Percentiles rank a stretch among this genome's conserved stretches.
phyloP scores from a whole-genome alignment of 1,140 invertebrate genomes.

The Wasmannia auropunctata region DNA sequence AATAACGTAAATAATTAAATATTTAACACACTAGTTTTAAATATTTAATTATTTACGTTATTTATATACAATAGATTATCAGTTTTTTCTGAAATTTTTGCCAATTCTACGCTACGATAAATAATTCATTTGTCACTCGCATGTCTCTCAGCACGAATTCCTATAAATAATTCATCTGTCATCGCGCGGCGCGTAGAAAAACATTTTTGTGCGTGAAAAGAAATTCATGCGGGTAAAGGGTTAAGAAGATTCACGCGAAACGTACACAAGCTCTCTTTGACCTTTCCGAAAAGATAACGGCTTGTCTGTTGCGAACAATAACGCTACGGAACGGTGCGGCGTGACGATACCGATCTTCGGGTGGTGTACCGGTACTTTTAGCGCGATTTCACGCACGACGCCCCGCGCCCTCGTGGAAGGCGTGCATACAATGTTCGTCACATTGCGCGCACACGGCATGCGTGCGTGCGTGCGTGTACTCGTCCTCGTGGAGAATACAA shows the following conservation, averaged over 20 bases:
- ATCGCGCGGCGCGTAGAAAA: background rate
- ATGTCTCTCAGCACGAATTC: background rate
- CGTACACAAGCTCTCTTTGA: no score
- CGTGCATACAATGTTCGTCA: background rate
- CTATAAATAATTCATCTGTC: conserved; percentile 30
- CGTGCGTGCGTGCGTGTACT: background rate
- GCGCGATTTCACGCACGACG: conserved; percentile 38
- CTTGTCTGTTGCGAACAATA: conserved; percentile 10
- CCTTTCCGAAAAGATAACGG: conserved; percentile 17
- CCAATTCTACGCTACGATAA: background rate
- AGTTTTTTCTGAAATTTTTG: background rate
- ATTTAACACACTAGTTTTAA: no score
- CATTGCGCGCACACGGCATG: background rate
- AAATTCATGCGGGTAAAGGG: background rate
- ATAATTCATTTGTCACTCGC: background rate
- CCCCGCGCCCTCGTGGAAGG: background rate
- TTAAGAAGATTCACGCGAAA: background rate
- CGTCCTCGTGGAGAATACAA: background rate
- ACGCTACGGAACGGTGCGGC: background rate
- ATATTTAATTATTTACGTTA: background rate
- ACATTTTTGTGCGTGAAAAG: conserved; percentile 21
- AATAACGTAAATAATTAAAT: background rate
- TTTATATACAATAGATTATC: no score
- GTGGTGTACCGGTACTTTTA: conserved; percentile 24
- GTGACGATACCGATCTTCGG: conserved; percentile 27